These are phyloP conservation scores for Apis dorsata DNA, from an alignment of 1,140 invertebrate genomes.

Conservation along the genomic window DNA sequence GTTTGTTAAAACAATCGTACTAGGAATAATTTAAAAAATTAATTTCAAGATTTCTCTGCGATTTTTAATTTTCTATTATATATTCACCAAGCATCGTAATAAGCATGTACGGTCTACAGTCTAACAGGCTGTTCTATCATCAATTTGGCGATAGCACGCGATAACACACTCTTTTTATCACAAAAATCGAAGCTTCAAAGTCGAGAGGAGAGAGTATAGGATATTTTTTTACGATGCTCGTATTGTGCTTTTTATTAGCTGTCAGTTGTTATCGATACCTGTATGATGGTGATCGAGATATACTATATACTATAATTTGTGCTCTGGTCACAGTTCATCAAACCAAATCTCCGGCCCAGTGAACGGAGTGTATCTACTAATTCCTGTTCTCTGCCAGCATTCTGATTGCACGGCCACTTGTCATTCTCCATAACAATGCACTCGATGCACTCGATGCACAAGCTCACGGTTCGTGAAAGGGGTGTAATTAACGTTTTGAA, in stretches of 20 bases:
- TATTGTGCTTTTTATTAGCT: background rate
- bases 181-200: background rate
- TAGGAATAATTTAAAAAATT: too few species aligned
- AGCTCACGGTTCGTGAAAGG: constrained; percentile 42
- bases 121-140: background rate
- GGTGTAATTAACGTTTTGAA: constrained; percentile 49
- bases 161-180: background rate
- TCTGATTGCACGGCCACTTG: constrained; percentile 35
- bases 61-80: too few species aligned
- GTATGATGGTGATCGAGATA: constrained; percentile 22
- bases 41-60: too few species aligned
- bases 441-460: background rate
- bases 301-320: constrained; percentile 1
- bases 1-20: too few species aligned
- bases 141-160: too few species aligned
- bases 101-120: too few species aligned
- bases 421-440: constrained; percentile 25
- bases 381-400: constrained; percentile 32
- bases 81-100: too few species aligned
- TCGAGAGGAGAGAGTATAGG: background rate
- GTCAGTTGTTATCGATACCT: background rate
- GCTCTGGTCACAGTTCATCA: constrained; percentile 17
- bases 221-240: too few species aligned
- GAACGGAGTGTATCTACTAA: constrained; percentile 41
- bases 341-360: constrained; percentile 25